Percentiles rank a stretch among this genome's conserved stretches.
Evolutionary conservation across 2,888 invertebrate genomes (phyloP).

Genomic region (Heliconius aoede): DNA sequence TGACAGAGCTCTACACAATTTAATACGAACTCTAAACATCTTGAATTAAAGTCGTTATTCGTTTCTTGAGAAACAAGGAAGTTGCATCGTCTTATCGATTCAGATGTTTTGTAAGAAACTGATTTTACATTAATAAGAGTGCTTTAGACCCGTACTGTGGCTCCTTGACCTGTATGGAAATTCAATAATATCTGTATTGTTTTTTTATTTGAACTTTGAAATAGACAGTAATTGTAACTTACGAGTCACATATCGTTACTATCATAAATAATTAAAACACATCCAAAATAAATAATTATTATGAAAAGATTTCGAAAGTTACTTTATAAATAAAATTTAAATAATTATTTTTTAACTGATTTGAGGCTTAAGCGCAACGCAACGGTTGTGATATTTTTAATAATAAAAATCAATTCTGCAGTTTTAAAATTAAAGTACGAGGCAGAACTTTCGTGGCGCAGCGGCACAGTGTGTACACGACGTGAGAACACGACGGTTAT

Average conservation of each 20-base stretch:
- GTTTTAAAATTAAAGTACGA: no score
- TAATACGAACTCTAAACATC: slow-evolving; percentile 60
- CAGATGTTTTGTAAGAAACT: slow-evolving; percentile 57
- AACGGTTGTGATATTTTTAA: no score
- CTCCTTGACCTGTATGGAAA: slow-evolving; percentile 62
- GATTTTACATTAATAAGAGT: slow-evolving; percentile 70
- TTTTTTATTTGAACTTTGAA: background rate
- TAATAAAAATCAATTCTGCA: no score
- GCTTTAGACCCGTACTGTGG: slow-evolving; percentile 62
- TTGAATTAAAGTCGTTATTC: slow-evolving; percentile 41
- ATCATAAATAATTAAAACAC: background rate
- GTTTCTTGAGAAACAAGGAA: slow-evolving; percentile 41
- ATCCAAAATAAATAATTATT: no score
- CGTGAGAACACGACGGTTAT: no score
- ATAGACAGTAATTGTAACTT: background rate
- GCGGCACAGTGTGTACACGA: background rate
- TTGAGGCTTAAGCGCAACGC: no score
- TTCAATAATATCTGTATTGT: slow-evolving; percentile 5
- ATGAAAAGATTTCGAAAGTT: no score
- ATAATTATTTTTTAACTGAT: no score
- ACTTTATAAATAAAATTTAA: no score
- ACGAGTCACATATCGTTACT: background rate
- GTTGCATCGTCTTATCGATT: slow-evolving; percentile 63
- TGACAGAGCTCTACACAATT: slow-evolving; percentile 62
- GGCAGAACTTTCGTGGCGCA: background rate